Base-by-base conservation (phyloP, 2,888 invertebrate species). In the Onchidella celtica region DNA sequence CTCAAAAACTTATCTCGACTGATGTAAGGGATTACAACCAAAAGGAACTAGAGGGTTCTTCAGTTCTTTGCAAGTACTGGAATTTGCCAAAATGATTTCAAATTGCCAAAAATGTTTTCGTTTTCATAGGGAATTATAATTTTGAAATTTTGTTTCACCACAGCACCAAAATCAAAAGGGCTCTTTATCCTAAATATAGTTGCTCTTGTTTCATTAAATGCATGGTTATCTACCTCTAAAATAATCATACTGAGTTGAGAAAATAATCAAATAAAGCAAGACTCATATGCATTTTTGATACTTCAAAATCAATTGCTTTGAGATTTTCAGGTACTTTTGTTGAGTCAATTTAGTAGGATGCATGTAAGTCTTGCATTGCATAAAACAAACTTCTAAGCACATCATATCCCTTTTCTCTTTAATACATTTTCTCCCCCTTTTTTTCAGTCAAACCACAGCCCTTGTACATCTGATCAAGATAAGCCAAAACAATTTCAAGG, bases 101-200 rank as follows among this genome's bases (percentile, higher is more conserved):
- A 55, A 57, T 24, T 32, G 57, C 69, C 29, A 34, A 17, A 34
- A 68, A 40, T 29, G 36, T 47, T 70, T 79, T 68, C 70, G 69
- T 38, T 69, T 72, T 55, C 79, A 76, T 47, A 57, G 66, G 17
- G 34, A 76, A 79, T 77, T 68, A 55, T n/a, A 29, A 59, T 79
- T 72, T 65, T 24, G 40, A 72, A 76, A 73, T 59, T 75, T 81
- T 81, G 81, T 81, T 81, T 81, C 81, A 81, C 81, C 81, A 81
- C 81, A 81, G 81, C 81, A 81, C 81, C 81, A 81, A 81, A 81
- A 81, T 81, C 81, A 81, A 81, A 81, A 81, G 81, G 81, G 81
- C 81, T 81, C 81, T 81, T 80, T 74, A 80, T 80, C 75, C 68
- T 79, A 63, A 77, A 77, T 75, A 81, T 76, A 76, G 81, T 61